phyloP scores from a whole-genome alignment of 1,140 invertebrate species.

The Mamestra configurata region DNA sequence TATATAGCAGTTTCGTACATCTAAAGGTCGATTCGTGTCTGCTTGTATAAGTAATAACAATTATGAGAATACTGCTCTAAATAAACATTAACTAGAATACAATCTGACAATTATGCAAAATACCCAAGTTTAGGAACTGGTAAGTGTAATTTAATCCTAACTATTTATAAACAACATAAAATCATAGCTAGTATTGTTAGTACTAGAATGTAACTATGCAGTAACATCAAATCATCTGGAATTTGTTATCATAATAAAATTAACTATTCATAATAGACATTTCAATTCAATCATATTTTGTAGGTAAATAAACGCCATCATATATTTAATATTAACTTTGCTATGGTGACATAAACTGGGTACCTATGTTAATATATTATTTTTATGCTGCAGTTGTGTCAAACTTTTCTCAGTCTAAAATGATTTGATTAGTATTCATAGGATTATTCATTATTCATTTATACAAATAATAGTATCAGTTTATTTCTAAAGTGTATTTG shows the following conservation, averaged over 20 bases:
- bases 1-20: background rate
- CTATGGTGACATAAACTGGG: too few species aligned
- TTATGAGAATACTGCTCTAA: background rate
- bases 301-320: background rate
- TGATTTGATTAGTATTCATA: too few species aligned
- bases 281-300: background rate
- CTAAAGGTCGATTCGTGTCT: background rate
- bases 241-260: conserved; percentile 28
- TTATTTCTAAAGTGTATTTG: too few species aligned
- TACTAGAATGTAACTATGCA: background rate
- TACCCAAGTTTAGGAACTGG: too few species aligned
- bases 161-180: background rate
- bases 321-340: background rate
- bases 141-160: too few species aligned
- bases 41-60: background rate
- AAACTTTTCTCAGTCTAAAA: background rate
- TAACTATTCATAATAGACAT: background rate
- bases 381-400: background rate
- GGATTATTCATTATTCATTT: too few species aligned
- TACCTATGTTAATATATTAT: background rate
- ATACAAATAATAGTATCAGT: too few species aligned
- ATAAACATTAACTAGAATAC: background rate
- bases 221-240: background rate
- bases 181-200: background rate
- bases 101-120: too few species aligned